A percentile compares a stretch with the other conserved stretches of the same genome.
Conservation (phyloP, 2,797 vertebrate genomes). For the Characodon lateralis region DNA sequence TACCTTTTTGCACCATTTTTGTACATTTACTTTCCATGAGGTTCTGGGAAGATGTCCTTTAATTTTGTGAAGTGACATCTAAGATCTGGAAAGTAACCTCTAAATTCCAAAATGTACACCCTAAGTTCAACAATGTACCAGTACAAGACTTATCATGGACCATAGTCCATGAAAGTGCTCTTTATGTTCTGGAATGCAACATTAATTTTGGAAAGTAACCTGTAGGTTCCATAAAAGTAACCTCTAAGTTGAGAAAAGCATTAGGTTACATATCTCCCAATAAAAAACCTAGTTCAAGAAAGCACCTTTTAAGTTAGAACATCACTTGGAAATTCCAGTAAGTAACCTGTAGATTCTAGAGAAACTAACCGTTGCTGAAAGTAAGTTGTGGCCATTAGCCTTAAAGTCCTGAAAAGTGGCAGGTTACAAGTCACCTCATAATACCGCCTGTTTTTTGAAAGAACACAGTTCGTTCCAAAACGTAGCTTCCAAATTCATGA, state of each 20-base stretch:
- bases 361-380: not conserved
- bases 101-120: not conserved
- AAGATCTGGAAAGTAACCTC: not conserved
- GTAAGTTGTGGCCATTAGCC: not conserved
- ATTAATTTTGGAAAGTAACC: not conserved
- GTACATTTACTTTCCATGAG: not conserved
- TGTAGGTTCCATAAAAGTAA: no score
- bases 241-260: not conserved
- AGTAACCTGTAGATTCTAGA: not conserved
- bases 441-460: not conserved
- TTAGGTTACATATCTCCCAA: not conserved
- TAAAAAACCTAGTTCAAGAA: not conserved
- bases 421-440: not conserved
- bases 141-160: not conserved
- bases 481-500: not conserved
- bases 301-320: not conserved
- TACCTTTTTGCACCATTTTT: not conserved
- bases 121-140: not conserved
- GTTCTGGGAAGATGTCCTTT: not conserved
- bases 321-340: not conserved
- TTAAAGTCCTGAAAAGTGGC: not conserved
- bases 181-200: not conserved
- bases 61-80: not conserved
- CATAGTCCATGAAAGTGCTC: not conserved
- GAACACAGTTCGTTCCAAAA: not conserved